Evolutionary conservation across 2,113 vertebrate species (phyloP).

Genomic region (Tachysurus fulvidraco): DNA sequence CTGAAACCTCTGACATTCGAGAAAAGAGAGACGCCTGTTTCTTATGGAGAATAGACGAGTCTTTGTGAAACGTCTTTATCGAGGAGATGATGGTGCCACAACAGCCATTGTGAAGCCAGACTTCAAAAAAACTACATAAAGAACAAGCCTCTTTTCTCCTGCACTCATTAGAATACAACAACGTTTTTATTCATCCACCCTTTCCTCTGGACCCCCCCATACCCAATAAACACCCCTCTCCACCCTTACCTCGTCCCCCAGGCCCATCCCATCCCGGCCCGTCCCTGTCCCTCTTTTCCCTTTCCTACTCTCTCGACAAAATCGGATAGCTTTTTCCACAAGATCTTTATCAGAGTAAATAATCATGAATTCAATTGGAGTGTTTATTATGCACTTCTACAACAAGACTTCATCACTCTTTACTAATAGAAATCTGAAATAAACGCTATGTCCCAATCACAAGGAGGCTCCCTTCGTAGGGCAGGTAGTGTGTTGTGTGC

Average conservation of each 20-base stretch:
- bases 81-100: constrained; percentile 52
- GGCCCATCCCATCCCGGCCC: not conserved
- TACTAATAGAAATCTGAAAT: not conserved
- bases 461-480: not conserved
- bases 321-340: not conserved
- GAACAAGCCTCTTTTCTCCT: constrained; percentile 45
- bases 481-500: not conserved
- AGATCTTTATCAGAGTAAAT: not conserved
- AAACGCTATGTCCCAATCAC: not conserved
- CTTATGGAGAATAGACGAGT: constrained; percentile 37
- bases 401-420: not conserved
- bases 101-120: constrained; percentile 46
- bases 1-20: constrained; percentile 53
- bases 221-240: not conserved
- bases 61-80: constrained; percentile 54
- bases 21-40: constrained; percentile 50
- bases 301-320: not conserved
- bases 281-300: not conserved
- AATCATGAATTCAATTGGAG: not conserved
- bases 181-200: constrained; percentile 23
- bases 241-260: not conserved
- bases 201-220: not conserved
- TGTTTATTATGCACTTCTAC: constrained; percentile 1
- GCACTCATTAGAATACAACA: constrained; percentile 46
- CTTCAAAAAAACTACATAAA: constrained; percentile 44